Evolutionary conservation across 2,113 vertebrate genomes (phyloP).

Genomic region (Sinocyclocheilus grahami): DNA sequence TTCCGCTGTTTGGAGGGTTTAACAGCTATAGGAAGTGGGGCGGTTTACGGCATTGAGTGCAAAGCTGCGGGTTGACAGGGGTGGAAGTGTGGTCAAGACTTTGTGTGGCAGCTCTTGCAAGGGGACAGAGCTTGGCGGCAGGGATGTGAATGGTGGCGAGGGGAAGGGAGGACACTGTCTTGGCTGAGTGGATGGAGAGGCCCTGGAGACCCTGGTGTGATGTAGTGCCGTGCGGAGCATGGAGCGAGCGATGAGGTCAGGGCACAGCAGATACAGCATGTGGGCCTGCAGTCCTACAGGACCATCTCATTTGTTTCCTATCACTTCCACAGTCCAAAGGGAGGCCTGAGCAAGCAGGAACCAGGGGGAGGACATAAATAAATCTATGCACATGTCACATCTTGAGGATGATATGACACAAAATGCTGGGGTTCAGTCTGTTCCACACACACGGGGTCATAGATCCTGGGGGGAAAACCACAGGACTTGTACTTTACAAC

Average conservation of each 20-base stretch:
- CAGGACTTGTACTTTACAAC: not conserved
- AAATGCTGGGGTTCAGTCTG: not conserved
- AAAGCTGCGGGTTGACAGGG: not conserved
- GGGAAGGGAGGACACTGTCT: slow-evolving; percentile 29
- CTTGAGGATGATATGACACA: slow-evolving; percentile 11
- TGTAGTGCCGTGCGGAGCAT: slow-evolving; percentile 34
- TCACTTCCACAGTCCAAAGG: slow-evolving; percentile 35
- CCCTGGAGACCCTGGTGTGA: slow-evolving; percentile 52
- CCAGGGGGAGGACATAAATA: slow-evolving; percentile 46
- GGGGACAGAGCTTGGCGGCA: not conserved
- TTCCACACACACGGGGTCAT: not conserved
- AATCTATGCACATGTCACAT: not conserved
- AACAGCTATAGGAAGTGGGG: slow-evolving; percentile 12
- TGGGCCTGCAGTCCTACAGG: slow-evolving; percentile 43
- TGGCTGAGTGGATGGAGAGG: slow-evolving; percentile 37
- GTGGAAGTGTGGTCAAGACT: slow-evolving; percentile 8
- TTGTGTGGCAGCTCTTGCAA: not conserved
- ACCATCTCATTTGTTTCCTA: slow-evolving; percentile 55
- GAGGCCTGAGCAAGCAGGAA: slow-evolving; percentile 22
- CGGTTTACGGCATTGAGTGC: not conserved
- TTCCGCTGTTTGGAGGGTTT: not conserved
- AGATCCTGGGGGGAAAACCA: not conserved
- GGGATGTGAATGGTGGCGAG: slow-evolving; percentile 10
- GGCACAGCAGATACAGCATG: slow-evolving; percentile 41
- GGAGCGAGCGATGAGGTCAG: slow-evolving; percentile 38